Percentiles rank a stretch among this genome's conserved stretches.
phyloP scores from a whole-genome alignment of 2,888 invertebrate species.

The Blastobasis lacticolella region DNA sequence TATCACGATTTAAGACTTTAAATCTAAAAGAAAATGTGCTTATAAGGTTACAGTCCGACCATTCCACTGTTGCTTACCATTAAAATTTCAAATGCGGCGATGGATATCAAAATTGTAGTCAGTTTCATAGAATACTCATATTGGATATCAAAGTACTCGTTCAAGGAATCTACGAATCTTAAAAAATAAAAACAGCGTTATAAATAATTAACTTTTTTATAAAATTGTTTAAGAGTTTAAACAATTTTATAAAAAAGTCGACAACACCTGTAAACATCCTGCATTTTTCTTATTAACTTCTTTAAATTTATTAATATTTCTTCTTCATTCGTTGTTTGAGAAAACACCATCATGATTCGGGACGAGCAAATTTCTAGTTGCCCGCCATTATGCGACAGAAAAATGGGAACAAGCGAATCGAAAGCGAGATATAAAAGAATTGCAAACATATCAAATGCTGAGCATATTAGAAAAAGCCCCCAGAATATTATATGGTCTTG shows the following conservation, averaged over 20 bases:
- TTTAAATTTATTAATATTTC: slow-evolving; percentile 31
- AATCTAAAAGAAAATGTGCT: no score
- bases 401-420: slow-evolving; percentile 53
- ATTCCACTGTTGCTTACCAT: slow-evolving; percentile 25
- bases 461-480: slow-evolving; percentile 18
- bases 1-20: no score
- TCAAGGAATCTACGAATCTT: slow-evolving; percentile 33
- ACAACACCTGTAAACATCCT: slow-evolving; percentile 37
- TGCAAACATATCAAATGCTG: slow-evolving; percentile 32
- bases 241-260: no score
- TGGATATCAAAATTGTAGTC: slow-evolving; percentile 42
- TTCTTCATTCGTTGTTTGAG: slow-evolving; percentile 15
- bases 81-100: slow-evolving; percentile 41
- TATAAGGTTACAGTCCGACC: no score
- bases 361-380: slow-evolving; percentile 41
- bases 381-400: slow-evolving; percentile 47
- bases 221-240: no score
- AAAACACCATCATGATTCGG: slow-evolving; percentile 31
- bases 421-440: slow-evolving; percentile 39
- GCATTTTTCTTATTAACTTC: slow-evolving; percentile 35
- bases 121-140: slow-evolving; percentile 51
- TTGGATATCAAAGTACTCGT: slow-evolving; percentile 29
- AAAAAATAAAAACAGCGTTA: slow-evolving; percentile 16
- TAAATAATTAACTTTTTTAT: no score
- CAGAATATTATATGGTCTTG: slow-evolving; percentile 21